Evolutionary conservation across 2,797 vertebrate genomes (phyloP).

Genomic region (Apodemus agrarius): DNA sequence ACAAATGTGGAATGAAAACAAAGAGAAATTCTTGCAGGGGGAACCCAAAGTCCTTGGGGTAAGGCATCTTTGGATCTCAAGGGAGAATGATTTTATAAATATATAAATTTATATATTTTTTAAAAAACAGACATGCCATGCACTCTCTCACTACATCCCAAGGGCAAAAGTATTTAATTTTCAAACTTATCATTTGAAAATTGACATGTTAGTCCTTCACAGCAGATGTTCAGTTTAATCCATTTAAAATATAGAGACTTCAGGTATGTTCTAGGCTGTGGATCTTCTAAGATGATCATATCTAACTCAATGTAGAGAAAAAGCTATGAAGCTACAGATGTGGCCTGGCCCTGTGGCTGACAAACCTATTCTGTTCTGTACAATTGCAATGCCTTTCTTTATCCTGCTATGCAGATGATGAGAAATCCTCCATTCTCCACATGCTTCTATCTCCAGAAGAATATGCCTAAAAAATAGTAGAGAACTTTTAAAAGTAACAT

Average conservation of each 20-base stretch:
- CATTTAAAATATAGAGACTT: neutral
- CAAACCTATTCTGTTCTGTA: too few relatives aligned
- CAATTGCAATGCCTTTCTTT: neutral
- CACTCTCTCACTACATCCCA: too few relatives aligned
- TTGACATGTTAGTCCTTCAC: neutral
- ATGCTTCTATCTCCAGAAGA: neutral
- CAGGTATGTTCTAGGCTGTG: neutral
- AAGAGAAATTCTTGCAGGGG: conserved; percentile 57
- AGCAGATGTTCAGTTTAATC: neutral
- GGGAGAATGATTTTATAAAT: neutral
- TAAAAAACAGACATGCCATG: neutral
- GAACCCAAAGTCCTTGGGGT: conserved; percentile 64
- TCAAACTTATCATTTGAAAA: neutral
- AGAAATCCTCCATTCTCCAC: neutral
- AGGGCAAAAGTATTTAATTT: neutral
- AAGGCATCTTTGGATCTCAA: neutral
- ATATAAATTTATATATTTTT: neutral
- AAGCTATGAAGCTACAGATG: accelerated
- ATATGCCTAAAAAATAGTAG: neutral
- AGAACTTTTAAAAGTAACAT: neutral
- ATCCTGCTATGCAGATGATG: neutral
- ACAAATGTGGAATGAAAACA: neutral
- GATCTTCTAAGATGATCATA: neutral
- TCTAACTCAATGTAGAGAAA: neutral
- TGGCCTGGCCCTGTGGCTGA: neutral